phyloP scores from a whole-genome alignment of 2,113 vertebrate species.

The Cyprinodon tularosa region DNA sequence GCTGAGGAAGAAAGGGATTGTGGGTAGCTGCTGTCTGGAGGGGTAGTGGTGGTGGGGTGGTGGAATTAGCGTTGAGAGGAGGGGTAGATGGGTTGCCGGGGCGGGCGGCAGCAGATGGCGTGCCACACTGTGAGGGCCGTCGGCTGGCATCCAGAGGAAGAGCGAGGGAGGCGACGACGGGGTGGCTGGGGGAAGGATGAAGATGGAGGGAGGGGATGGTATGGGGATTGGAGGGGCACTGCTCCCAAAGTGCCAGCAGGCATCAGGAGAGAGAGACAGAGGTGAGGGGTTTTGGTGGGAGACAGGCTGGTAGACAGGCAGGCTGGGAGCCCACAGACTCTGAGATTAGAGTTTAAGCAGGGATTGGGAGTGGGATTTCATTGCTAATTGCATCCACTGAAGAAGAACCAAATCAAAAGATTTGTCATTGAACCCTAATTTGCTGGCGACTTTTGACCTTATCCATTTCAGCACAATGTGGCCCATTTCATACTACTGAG shows the following conservation, averaged over 20 bases:
- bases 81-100: slow-evolving; percentile 66
- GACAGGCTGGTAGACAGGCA: slow-evolving; percentile 55
- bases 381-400: slow-evolving; percentile 73
- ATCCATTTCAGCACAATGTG: slow-evolving; percentile 41
- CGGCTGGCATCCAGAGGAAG: slow-evolving; percentile 85
- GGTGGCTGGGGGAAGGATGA: slow-evolving; percentile 4
- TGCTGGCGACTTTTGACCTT: slow-evolving; percentile 65
- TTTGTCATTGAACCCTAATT: slow-evolving; percentile 63
- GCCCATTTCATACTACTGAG: slow-evolving; percentile 8
- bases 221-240: slow-evolving; percentile 70
- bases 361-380: slow-evolving; percentile 58
- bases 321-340: slow-evolving; percentile 63
- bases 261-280: slow-evolving; percentile 78
- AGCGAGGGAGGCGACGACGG: slow-evolving; percentile 26
- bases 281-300: slow-evolving; percentile 70
- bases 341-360: slow-evolving; percentile 65
- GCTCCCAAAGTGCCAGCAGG: slow-evolving; percentile 82
- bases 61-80: slow-evolving; percentile 42
- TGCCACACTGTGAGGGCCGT: slow-evolving; percentile 80
- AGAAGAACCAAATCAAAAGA: slow-evolving; percentile 63
- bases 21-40: slow-evolving; percentile 79
- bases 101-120: slow-evolving; percentile 79
- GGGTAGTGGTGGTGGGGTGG: slow-evolving; percentile 42
- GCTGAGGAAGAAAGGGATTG: slow-evolving; percentile 79
- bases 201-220: slow-evolving; percentile 17